Conservation (phyloP, 2,888 invertebrate species). For the Chelonus formosanus region DNA sequence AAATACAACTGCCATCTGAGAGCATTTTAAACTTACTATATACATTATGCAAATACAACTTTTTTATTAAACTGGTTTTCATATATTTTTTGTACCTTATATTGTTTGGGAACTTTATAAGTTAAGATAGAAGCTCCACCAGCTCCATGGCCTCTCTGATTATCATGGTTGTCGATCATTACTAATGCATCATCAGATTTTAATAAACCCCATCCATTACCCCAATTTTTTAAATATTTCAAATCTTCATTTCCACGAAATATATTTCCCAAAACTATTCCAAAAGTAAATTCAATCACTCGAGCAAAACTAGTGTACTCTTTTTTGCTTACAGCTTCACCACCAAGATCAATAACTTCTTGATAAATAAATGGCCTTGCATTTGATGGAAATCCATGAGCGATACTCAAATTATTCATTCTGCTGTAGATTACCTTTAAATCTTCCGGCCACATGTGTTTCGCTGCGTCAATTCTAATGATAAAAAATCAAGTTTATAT, state of each 20-base stretch:
- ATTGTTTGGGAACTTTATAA: slow-evolving; percentile 58
- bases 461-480: slow-evolving; percentile 66
- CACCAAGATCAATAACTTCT: slow-evolving; percentile 76
- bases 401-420: slow-evolving; percentile 70
- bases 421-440: slow-evolving; percentile 67
- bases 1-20: slow-evolving; percentile 68
- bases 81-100: slow-evolving; percentile 52
- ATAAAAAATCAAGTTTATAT: not conserved
- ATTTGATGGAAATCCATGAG: slow-evolving; percentile 71
- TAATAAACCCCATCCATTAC: slow-evolving; percentile 56
- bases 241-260: slow-evolving; percentile 57
- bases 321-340: slow-evolving; percentile 61
- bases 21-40: slow-evolving; percentile 19
- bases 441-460: slow-evolving; percentile 70
- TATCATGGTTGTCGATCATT: slow-evolving; percentile 74
- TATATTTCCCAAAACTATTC: slow-evolving; percentile 56
- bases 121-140: slow-evolving; percentile 60
- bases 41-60: not conserved
- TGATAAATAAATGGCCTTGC: slow-evolving; percentile 76
- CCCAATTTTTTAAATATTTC: slow-evolving; percentile 50
- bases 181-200: slow-evolving; percentile 64
- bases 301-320: slow-evolving; percentile 66
- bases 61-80: not conserved
- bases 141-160: slow-evolving; percentile 68
- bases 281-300: slow-evolving; percentile 80